Conservation (phyloP, 2,113 vertebrate genomes). For the Cettia cetti region DNA sequence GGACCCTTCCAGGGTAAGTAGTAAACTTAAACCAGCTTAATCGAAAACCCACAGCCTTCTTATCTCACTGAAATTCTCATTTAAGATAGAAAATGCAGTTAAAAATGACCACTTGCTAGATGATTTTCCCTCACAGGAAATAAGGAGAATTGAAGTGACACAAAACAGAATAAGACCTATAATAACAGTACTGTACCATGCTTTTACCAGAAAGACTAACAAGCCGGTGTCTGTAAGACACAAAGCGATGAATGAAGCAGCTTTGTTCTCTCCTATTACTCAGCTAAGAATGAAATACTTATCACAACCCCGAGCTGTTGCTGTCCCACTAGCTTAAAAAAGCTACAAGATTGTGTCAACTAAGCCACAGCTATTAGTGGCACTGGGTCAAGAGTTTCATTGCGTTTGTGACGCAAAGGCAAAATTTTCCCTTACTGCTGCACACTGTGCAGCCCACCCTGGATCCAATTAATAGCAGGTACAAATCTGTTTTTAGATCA, state of each 20-base stretch:
- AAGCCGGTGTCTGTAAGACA: background rate
- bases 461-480: constrained; percentile 13
- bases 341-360: background rate
- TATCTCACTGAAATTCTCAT: background rate
- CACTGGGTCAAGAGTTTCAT: constrained; percentile 18
- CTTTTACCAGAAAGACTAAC: constrained; percentile 3
- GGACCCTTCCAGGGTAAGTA: background rate
- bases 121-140: background rate
- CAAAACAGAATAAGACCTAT: background rate
- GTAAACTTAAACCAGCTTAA: background rate
- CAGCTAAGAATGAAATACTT: background rate
- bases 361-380: constrained; percentile 10
- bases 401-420: background rate
- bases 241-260: background rate
- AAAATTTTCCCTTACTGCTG: background rate
- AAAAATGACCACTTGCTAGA: background rate
- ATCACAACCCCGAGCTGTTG: background rate
- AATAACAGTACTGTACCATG: background rate
- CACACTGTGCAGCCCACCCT: background rate
- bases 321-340: background rate
- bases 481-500: constrained; percentile 6
- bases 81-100: background rate
- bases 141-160: background rate
- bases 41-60: background rate
- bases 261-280: background rate